These are phyloP conservation scores for Megalonaias nervosa DNA, from an alignment of 1,140 invertebrate species.

Conservation along the genomic window DNA sequence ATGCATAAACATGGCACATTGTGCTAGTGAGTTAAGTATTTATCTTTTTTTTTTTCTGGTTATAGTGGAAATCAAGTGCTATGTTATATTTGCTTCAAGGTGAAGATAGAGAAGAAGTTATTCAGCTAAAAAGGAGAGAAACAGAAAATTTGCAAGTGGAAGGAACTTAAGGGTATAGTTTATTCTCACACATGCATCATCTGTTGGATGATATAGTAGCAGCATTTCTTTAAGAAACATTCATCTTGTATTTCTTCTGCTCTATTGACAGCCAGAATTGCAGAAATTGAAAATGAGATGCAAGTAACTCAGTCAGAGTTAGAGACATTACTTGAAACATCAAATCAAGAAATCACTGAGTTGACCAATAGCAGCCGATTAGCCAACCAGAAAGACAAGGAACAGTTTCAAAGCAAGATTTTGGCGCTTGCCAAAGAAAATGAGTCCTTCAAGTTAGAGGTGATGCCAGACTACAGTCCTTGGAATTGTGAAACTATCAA, in stretches of 20 bases:
- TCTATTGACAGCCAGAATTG: constrained; percentile 41
- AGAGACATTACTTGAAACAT: constrained; percentile 27
- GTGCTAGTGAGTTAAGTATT: too few relatives aligned
- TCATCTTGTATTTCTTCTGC: neutral
- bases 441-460: constrained; percentile 50
- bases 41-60: too few relatives aligned
- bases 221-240: neutral
- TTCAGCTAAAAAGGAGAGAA: too few relatives aligned
- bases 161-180: too few relatives aligned
- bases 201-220: too few relatives aligned
- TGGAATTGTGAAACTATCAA: too few relatives aligned
- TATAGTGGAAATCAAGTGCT: too few relatives aligned
- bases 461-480: neutral
- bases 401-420: constrained; percentile 39
- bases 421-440: constrained; percentile 40
- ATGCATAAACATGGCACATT: too few relatives aligned
- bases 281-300: constrained; percentile 46
- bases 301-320: constrained; percentile 36
- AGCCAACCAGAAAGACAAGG: constrained; percentile 35
- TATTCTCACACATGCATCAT: too few relatives aligned
- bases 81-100: too few relatives aligned
- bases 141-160: too few relatives aligned
- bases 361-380: constrained; percentile 11
- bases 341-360: constrained; percentile 37
- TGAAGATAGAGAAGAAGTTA: too few relatives aligned